Conservation (phyloP, 2,797 vertebrate species). For the Cyprinella venusta region DNA sequence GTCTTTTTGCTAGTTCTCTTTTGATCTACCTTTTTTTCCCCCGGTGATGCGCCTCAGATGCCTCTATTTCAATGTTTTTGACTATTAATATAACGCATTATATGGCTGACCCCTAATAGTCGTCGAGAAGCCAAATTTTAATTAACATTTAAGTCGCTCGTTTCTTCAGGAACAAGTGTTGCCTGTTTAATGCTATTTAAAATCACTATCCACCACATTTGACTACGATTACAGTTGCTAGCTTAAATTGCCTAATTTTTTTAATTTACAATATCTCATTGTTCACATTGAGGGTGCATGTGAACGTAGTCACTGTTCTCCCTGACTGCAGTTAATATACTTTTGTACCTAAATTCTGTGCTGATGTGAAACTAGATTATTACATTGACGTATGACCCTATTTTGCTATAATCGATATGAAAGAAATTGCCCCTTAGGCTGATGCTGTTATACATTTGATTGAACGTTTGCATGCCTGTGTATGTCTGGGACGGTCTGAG, state of each 20-base stretch:
- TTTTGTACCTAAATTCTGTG: not conserved
- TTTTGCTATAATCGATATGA: not conserved
- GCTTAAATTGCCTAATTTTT: not conserved
- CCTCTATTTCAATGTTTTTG: not conserved
- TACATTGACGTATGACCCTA: not conserved
- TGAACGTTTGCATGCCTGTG: slow-evolving; percentile 66
- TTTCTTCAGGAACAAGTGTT: not conserved
- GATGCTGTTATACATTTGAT: not conserved
- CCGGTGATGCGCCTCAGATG: no score
- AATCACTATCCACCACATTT: not conserved
- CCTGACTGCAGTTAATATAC: not conserved
- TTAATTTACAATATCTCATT: not conserved
- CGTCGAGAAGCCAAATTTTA: not conserved
- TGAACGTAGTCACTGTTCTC: not conserved
- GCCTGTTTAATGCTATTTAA: not conserved
- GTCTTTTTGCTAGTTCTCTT: not conserved
- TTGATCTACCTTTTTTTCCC: no score
- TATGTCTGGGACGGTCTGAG: slow-evolving; percentile 43
- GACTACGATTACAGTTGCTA: not conserved
- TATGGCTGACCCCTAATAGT: not conserved
- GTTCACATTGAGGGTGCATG: not conserved
- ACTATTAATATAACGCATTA: not conserved
- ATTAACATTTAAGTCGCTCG: not conserved
- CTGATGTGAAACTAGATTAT: not conserved
- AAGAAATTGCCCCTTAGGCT: not conserved